Base-by-base conservation (phyloP, 2,113 vertebrate genomes). In the Hydrolagus affinis region DNA sequence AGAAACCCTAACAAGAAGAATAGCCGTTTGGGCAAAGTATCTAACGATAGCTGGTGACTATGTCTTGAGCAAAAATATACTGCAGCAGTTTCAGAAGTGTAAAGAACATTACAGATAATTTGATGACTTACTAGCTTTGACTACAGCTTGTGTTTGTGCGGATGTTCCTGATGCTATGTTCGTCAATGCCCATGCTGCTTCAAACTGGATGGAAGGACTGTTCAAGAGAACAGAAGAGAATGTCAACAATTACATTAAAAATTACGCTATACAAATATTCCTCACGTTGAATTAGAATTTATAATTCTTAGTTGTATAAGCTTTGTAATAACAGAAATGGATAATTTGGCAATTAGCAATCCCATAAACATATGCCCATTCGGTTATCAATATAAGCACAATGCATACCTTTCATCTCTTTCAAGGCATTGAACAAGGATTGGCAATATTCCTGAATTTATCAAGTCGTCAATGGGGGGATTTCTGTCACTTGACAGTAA, bases 111-210 rank as follows among this genome's bases (percentile, higher is more conserved):
- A 32, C 17, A 32, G 23, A 4, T n/a, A 23, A 10, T 28, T 68
- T 66, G 15, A 7, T 66, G 56, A 86, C 85, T 86, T 72, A 86
- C 85, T 86, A 17, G 85, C 68, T 74, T 86, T 86, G 69, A 86
- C 85, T 19, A 86, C 85, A 74, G 85, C 85, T 32, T 86, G 85
- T 74, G 85, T 86, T 86, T 86, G 85, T 60, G 85, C 85, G 14
- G 85, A 86, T 56, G 85, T 86, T 70, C 85, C 85, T 73, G 85
- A 86, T 74, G 85, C 85, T 62, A 86, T 86, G 69, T 86, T 86
- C 23, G 85, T 86, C 85, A 86, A 73, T 25, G 85, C 85, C 85
- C 85, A 86, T 19, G 85, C 85, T 72, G 85, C 85, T 72, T 86
- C 85, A 74, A 86, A 86, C 71, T 86, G 85, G 59, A 86, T 68